Evolutionary conservation across 2,797 vertebrate species (phyloP), one percentile per base, ranked within the genome.

Genomic region (Scarus forsteni): DNA sequence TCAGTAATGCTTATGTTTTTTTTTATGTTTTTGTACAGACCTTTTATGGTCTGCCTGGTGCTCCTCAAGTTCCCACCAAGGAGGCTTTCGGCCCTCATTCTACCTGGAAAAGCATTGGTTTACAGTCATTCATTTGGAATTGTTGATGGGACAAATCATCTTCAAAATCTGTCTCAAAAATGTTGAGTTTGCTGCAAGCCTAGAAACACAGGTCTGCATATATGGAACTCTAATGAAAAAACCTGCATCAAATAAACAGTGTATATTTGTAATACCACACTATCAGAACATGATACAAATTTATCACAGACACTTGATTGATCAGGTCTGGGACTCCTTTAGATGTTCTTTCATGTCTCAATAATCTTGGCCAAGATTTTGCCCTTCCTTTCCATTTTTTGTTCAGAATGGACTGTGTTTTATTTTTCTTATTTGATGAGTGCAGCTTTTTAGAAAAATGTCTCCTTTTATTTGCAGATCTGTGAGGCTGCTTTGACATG

Each of bases 361-460:
- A n/a, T 70, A 73, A 84, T 80, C 69, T 36, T 39, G n/a, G 62
- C 66, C 76, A 71, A 65, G 60, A 79, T 38, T 84, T 67, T 66
- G 70, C 55, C 76, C 81, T 92, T 92, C 82, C 81, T 70, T 75
- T 85, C 84, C 81, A 77, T 85, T 87, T 7, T 86, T 78, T 85
- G 86, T 91, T 88, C 72, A 71, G 81, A 83, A 80, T 13, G 27
- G 90, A 60, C 76, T 67, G 51, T 85, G 27, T 27, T 27, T 4
- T n/a, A 62, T 86, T 90, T 91, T 89, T 44, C 19, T 19, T 70
- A 84, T 86, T 91, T 89, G 88, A 91, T 87, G 81, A 88, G 86
- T 74, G 86, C 87, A 75, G 84, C 83, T 85, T 74, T 88, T 75
- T 86, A 80, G 73, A 79, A 45, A 40, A 66, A 58, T 62, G 81